Conservation (phyloP, 2,797 vertebrate genomes). For the Fringilla coelebs region DNA sequence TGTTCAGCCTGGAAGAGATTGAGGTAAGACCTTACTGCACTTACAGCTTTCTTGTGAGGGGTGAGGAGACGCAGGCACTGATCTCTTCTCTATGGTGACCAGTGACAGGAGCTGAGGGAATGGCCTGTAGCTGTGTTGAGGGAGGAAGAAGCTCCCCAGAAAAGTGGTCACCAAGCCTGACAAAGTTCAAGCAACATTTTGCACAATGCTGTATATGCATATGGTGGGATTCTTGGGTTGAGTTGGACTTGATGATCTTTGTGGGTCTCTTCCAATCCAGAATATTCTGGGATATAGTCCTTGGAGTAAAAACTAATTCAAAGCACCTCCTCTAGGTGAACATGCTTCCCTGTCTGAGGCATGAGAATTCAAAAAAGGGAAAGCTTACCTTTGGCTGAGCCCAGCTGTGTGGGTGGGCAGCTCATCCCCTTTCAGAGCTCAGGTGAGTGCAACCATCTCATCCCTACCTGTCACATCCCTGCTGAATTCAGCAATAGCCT, state of each 20-base stretch:
- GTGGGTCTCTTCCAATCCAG: neutral
- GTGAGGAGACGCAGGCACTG: neutral
- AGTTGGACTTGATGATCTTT: neutral
- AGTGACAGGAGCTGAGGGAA: rapidly evolving
- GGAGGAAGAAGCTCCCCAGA: too few species aligned
- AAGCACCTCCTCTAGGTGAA: neutral
- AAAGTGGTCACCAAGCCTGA: neutral
- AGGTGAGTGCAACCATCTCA: rapidly evolving
- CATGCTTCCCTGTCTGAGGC: neutral
- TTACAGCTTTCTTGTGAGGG: neutral
- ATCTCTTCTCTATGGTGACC: neutral
- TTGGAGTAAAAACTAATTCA: neutral
- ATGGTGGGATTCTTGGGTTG: neutral
- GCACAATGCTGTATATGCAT: neutral
- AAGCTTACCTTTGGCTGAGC: neutral
- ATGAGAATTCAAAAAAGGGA: neutral
- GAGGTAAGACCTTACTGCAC: too few species aligned
- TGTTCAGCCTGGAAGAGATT: neutral
- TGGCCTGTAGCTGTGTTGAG: rapidly evolving
- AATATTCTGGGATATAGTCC: neutral
- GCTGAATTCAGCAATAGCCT: neutral
- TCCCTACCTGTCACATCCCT: too few species aligned
- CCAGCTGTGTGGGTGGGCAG: neutral
- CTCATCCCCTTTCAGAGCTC: neutral
- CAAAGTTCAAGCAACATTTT: neutral